These are phyloP conservation scores for Sebastiscus albofasciatus DNA, from an alignment of 2,797 vertebrate species.

Conservation along the genomic window DNA sequence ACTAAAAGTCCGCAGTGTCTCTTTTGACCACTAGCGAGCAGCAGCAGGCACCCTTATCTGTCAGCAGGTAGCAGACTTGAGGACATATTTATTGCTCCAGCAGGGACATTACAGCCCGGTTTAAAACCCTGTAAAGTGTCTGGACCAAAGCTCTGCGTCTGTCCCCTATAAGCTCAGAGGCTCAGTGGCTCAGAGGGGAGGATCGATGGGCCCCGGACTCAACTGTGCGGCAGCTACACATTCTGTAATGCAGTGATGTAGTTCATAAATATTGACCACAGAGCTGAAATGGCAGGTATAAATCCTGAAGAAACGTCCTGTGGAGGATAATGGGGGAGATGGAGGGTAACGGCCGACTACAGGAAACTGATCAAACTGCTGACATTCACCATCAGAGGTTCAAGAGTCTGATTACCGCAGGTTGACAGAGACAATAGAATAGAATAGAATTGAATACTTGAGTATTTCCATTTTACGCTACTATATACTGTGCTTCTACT, in stretches of 20 bases:
- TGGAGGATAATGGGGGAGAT: slow-evolving; percentile 56
- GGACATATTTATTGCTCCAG: slow-evolving; percentile 41
- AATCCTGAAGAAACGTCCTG: slow-evolving; percentile 65
- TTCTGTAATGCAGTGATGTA: slow-evolving; percentile 70
- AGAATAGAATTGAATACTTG: not conserved
- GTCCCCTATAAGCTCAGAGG: slow-evolving; percentile 13
- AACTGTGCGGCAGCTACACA: slow-evolving; percentile 55
- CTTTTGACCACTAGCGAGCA: slow-evolving; percentile 69
- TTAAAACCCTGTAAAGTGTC: slow-evolving; percentile 46
- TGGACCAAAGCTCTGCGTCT: slow-evolving; percentile 27
- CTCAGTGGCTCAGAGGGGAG: slow-evolving; percentile 32
- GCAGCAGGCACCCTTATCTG: slow-evolving; percentile 31
- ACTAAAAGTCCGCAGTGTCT: slow-evolving; percentile 33
- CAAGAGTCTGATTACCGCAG: slow-evolving; percentile 3
- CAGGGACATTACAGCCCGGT: slow-evolving; percentile 13
- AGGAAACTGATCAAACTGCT: slow-evolving; percentile 64
- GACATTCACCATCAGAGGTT: slow-evolving; percentile 28
- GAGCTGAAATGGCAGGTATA: slow-evolving; percentile 68
- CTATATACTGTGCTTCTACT: not conserved
- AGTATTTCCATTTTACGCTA: not conserved
- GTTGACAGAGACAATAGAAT: not conserved
- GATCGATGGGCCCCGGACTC: slow-evolving; percentile 56
- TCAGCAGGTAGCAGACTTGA: slow-evolving; percentile 37
- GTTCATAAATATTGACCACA: slow-evolving; percentile 80
- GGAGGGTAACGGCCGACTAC: slow-evolving; percentile 15